phyloP scores from a whole-genome alignment of 2,888 invertebrate genomes.

The Synergus umbraculus region DNA sequence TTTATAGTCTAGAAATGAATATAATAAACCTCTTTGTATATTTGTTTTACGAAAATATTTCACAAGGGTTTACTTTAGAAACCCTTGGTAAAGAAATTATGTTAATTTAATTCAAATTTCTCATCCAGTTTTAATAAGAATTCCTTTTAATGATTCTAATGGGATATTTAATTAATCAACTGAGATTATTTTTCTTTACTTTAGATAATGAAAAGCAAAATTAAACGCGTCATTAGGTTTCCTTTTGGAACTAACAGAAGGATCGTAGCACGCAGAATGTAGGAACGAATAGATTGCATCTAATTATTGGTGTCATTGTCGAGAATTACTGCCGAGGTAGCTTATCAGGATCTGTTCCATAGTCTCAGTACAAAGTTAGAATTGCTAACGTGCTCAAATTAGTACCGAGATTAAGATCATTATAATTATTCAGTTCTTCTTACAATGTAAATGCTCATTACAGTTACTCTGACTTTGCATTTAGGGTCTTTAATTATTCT shows the following conservation, averaged over 20 bases:
- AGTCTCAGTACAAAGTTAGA: neutral
- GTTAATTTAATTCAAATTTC: neutral
- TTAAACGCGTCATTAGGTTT: neutral
- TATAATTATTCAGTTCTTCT: conserved; percentile 1
- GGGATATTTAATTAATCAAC: neutral
- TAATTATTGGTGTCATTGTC: conserved; percentile 32
- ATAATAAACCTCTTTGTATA: neutral
- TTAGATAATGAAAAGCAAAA: neutral
- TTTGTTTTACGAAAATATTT: neutral
- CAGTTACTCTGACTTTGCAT: neutral
- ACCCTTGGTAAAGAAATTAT: neutral
- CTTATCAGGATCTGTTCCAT: conserved; percentile 8
- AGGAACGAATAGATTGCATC: conserved; percentile 12
- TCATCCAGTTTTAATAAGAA: neutral
- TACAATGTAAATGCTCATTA: neutral
- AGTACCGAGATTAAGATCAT: conserved; percentile 5
- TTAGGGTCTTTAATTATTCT: neutral
- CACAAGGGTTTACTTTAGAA: neutral
- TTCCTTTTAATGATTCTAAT: neutral
- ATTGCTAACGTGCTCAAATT: conserved; percentile 8
- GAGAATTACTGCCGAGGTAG: conserved; percentile 8
- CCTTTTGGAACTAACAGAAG: neutral
- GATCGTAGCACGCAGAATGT: neutral
- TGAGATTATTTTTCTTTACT: neutral
- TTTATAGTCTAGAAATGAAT: neutral